These are phyloP conservation scores for Stenodera caucasica DNA, from an alignment of 2,888 invertebrate species.

Conservation along the genomic window DNA sequence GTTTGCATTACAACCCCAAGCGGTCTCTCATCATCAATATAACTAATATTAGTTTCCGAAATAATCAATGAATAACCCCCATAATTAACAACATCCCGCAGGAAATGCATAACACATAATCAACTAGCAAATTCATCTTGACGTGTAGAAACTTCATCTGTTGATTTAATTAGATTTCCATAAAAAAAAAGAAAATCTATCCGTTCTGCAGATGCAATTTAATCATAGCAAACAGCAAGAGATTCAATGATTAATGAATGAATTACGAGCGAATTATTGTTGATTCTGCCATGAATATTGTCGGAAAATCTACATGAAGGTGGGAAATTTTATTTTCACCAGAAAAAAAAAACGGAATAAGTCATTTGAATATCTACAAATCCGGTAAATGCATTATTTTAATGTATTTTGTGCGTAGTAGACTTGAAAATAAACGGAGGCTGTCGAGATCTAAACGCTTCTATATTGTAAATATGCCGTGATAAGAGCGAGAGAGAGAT, in stretches of 20 bases:
- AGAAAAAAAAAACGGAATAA: neutral
- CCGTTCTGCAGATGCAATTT: too few species aligned
- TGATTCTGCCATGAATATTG: too few species aligned
- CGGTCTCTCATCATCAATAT: neutral
- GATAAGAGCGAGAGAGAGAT: neutral
- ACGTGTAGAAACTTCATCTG: neutral
- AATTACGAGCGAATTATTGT: too few species aligned
- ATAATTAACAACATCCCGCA: neutral
- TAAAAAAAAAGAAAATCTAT: too few species aligned
- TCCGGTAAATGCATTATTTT: slow-evolving; percentile 3
- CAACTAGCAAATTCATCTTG: too few species aligned
- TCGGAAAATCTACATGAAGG: too few species aligned
- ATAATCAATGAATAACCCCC: neutral
- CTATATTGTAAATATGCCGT: neutral
- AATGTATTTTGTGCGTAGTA: slow-evolving; percentile 11
- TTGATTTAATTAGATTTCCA: neutral
- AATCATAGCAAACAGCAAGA: too few species aligned
- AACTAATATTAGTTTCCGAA: neutral
- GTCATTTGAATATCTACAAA: neutral
- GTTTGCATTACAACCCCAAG: neutral
- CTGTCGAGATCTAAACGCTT: neutral
- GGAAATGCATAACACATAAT: too few species aligned
- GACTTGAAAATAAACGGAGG: neutral
- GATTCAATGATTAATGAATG: too few species aligned
- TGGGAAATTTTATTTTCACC: neutral